phyloP scores from a whole-genome alignment of 1,140 invertebrate species.

The Eupristina koningsbergeri region DNA sequence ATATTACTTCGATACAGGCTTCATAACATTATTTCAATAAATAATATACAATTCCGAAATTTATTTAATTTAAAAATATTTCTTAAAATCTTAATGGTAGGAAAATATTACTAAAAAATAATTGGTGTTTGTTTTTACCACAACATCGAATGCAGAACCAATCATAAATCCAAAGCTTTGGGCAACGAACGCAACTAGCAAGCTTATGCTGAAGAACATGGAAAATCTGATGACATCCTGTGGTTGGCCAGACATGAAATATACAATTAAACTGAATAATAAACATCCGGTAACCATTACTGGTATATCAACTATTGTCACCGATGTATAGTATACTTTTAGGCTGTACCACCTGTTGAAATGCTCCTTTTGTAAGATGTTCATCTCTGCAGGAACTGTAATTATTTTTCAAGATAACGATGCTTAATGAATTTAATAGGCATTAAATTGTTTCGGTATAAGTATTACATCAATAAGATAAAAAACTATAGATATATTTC shows the following conservation, averaged over 20 bases:
- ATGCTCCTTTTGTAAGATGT: slow-evolving; percentile 91
- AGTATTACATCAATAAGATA: too few species aligned
- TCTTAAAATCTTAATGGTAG: too few species aligned
- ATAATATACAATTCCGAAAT: too few species aligned
- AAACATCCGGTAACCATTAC: slow-evolving; percentile 83
- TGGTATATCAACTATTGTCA: slow-evolving; percentile 88
- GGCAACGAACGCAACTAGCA: slow-evolving; percentile 88
- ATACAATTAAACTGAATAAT: slow-evolving; percentile 87
- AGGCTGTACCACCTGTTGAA: slow-evolving; percentile 97
- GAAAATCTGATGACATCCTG: slow-evolving; percentile 82
- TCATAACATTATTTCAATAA: too few species aligned
- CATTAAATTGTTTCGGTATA: too few species aligned
- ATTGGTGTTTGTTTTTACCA: slow-evolving; percentile 75
- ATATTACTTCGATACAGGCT: too few species aligned
- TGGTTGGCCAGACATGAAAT: slow-evolving; percentile 90
- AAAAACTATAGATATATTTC: too few species aligned
- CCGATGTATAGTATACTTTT: slow-evolving; percentile 91
- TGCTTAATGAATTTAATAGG: too few species aligned
- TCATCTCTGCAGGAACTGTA: slow-evolving; percentile 94
- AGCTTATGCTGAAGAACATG: slow-evolving; percentile 87
- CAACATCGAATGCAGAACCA: slow-evolving; percentile 86
- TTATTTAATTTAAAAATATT: too few species aligned
- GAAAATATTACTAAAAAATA: too few species aligned
- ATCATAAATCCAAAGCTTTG: slow-evolving; percentile 92
- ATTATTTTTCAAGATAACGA: not conserved